Percentiles rank a stretch among this genome's conserved stretches.
phyloP scores from a whole-genome alignment of 2,888 invertebrate species.

The Miltochrista miniata region DNA sequence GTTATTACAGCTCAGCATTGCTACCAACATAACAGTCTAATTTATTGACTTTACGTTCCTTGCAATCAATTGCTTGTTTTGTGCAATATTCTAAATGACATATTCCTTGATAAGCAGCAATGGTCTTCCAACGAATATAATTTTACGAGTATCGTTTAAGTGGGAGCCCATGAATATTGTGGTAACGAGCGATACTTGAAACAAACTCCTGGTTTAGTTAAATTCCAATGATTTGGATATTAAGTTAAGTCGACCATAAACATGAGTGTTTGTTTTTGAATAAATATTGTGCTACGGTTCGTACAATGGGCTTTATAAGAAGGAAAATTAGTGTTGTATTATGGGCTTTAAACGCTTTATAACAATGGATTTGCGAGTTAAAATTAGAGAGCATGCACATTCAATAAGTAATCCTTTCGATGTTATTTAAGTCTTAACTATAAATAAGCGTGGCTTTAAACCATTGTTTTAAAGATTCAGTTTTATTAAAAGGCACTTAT shows the following conservation, averaged over 20 bases:
- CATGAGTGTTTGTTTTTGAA: slow-evolving; percentile 30
- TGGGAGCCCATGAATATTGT: slow-evolving; percentile 5
- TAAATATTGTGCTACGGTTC: slow-evolving; percentile 24
- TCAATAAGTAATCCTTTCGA: background rate
- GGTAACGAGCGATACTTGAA: slow-evolving; percentile 41
- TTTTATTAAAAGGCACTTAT: too few species aligned
- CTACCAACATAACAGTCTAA: slow-evolving; percentile 28
- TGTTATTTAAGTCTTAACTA: background rate
- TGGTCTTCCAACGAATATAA: slow-evolving; percentile 4
- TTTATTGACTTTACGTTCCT: background rate
- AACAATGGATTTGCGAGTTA: background rate
- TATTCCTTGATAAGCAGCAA: slow-evolving; percentile 10
- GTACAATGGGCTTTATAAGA: slow-evolving; percentile 14
- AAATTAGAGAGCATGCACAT: background rate
- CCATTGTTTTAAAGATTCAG: too few species aligned
- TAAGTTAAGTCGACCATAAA: slow-evolving; percentile 50
- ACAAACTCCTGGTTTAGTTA: slow-evolving; percentile 53
- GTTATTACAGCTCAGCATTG: slow-evolving; percentile 65
- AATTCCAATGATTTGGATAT: slow-evolving; percentile 57
- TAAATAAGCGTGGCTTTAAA: background rate
- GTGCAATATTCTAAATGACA: fast-evolving
- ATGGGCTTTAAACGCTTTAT: background rate
- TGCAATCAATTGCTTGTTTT: slow-evolving; percentile 29
- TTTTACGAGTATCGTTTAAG: background rate
- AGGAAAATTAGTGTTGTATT: slow-evolving; percentile 14